phyloP scores from a whole-genome alignment of 2,888 invertebrate species.

The Drepanosiphum platanoidis region DNA sequence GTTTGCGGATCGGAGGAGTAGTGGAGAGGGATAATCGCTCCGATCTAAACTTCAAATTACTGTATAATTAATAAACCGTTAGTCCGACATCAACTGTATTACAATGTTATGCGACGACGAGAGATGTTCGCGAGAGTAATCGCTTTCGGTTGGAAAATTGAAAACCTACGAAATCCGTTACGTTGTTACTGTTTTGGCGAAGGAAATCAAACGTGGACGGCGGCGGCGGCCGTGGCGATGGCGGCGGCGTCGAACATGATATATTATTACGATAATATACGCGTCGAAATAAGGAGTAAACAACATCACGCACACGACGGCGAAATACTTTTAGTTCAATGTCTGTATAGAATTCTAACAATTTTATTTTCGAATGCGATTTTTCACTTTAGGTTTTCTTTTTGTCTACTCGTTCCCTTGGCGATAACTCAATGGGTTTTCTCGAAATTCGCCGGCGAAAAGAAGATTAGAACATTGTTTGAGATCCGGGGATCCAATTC shows the following conservation, averaged over 20 bases:
- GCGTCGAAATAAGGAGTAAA: neutral
- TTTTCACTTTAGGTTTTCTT: neutral
- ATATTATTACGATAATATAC: neutral
- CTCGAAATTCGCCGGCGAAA: neutral
- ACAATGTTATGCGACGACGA: neutral
- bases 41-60: neutral
- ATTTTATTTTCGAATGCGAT: neutral
- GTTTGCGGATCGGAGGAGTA: neutral
- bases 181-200: no score
- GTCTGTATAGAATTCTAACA: neutral
- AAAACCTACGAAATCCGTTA: neutral
- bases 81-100: neutral
- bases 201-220: no score
- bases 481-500: neutral
- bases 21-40: neutral
- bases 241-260: neutral
- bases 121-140: neutral
- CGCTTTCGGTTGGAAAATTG: neutral
- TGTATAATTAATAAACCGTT: neutral
- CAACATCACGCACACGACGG: neutral
- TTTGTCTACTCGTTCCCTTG: neutral
- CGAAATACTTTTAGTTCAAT: neutral
- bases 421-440: neutral
- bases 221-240: neutral
- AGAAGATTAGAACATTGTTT: neutral